phyloP scores from a whole-genome alignment of 2,797 vertebrate species.

The Micrastur ruficollis region DNA sequence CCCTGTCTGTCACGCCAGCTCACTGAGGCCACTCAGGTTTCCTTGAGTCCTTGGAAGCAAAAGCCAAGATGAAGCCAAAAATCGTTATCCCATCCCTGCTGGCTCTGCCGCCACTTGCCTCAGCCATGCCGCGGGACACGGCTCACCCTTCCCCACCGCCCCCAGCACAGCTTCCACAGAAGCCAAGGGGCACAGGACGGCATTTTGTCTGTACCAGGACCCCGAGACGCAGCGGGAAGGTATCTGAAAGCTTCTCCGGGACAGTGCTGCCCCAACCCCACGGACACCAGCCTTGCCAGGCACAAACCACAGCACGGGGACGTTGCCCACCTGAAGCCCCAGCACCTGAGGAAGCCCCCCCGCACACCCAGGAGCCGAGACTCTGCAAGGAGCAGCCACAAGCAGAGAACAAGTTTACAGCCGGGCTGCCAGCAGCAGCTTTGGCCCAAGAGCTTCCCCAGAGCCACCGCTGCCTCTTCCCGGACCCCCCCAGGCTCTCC shows the following conservation, averaged over 20 bases:
- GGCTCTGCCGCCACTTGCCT: too few relatives aligned
- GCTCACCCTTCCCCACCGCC: neutral
- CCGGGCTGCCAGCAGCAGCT: neutral
- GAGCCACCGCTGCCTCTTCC: neutral
- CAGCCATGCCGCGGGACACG: neutral
- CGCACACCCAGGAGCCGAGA: neutral
- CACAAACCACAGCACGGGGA: too few relatives aligned
- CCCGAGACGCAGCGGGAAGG: neutral
- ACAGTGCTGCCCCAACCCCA: neutral
- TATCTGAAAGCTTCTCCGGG: neutral
- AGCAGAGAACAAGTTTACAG: too few relatives aligned
- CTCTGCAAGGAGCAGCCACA: neutral
- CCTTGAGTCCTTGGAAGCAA: neutral
- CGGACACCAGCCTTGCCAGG: neutral
- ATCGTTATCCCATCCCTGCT: neutral
- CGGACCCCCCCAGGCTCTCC: too few relatives aligned
- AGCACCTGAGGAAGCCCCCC: neutral
- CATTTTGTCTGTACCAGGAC: fast-evolving
- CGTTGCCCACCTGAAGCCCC: fast-evolving
- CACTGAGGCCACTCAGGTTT: neutral
- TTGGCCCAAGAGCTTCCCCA: neutral
- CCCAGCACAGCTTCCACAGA: neutral
- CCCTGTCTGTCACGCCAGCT: neutral
- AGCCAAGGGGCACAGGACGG: neutral
- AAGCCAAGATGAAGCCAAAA: neutral